Evolutionary conservation across 2,113 vertebrate genomes (phyloP), one percentile per base, ranked within the genome.

Genomic region (Crypturellus undulatus): DNA sequence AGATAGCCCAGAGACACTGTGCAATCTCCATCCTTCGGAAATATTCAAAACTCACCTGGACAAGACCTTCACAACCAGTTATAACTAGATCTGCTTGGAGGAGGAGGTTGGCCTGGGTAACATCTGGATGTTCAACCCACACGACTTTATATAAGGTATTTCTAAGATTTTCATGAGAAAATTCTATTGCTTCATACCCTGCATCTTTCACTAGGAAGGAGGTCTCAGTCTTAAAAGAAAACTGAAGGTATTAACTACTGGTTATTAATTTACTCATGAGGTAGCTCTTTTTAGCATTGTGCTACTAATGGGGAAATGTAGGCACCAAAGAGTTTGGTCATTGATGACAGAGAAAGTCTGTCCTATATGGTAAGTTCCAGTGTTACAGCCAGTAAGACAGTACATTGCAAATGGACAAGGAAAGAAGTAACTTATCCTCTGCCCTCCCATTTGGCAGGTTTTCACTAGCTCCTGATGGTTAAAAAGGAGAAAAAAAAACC

Each of bases 291-390:
- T 3, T 67, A 70, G 16, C 43, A 40, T 32, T 26, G 13, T 10
- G 75, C 11, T 30, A 20, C 18, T 63, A 72, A 3, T 0, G 0
- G 7, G 4, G 14, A 89, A 79, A 79, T 32, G 0, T 1, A n/a
- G 5, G 20, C 17, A 69, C 4, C 32, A 52, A 67, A 18, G 14
- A 81, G 22, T 32, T 30, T 18, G 1, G 16, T 5, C 26, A 77
- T 59, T 76, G 58, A 82, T 1, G 6, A 52, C 17, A 49, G 59
- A 18, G 12, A 91, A 84, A 79, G 6, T 8, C n/a, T n/a, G 15
- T 34, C 19, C 45, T 63, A 21, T 38, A 51, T 34, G 8, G 32
- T 54, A 92, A 84, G 78, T 9, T 32, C 10, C 10, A 34, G 10
- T 6, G 1, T 12, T 83, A 51, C 5, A 51, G 12, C 34, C 36